These are phyloP conservation scores for Steinernema scapterisci DNA, from an alignment of 2,888 invertebrate species.

Conservation along the genomic window DNA sequence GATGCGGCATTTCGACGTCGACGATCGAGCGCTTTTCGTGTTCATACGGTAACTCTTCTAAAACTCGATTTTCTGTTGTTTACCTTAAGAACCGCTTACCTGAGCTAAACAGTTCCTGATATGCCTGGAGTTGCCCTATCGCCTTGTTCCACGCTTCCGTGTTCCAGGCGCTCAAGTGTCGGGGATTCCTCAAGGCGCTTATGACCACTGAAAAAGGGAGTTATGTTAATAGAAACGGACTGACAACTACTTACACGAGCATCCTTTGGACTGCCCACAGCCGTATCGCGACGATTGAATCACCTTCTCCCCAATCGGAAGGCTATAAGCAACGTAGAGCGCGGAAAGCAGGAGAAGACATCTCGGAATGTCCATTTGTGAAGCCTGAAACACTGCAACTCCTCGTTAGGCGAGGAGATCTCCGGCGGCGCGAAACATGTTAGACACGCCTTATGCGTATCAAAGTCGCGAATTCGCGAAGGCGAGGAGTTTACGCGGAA, in stretches of 20 bases:
- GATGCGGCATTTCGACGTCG: background rate
- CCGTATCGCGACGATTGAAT: slow-evolving; percentile 13
- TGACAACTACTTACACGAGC: background rate
- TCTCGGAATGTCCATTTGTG: background rate
- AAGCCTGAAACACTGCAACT: background rate
- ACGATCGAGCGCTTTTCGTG: slow-evolving; percentile 21
- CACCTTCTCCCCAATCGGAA: background rate
- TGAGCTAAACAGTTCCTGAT: slow-evolving; percentile 39
- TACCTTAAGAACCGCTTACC: slow-evolving; percentile 22
- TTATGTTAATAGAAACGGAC: background rate
- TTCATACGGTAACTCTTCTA: background rate
- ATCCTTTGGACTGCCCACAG: slow-evolving; percentile 17
- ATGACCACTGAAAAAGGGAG: slow-evolving; percentile 38
- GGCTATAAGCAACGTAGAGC: background rate
- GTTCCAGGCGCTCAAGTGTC: slow-evolving; percentile 38
- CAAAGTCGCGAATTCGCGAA: too few relatives aligned
- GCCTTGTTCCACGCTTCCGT: slow-evolving; percentile 40
- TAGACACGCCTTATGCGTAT: too few relatives aligned
- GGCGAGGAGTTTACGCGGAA: too few relatives aligned
- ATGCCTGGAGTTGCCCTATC: slow-evolving; percentile 38
- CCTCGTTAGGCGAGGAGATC: too few relatives aligned
- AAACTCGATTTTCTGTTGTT: background rate
- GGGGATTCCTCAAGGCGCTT: slow-evolving; percentile 37
- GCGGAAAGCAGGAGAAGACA: background rate
- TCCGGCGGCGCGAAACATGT: too few relatives aligned